Percentiles rank a stretch among this genome's conserved stretches.
Conservation (phyloP, 2,797 vertebrate genomes). For the Oophaga sylvatica region DNA sequence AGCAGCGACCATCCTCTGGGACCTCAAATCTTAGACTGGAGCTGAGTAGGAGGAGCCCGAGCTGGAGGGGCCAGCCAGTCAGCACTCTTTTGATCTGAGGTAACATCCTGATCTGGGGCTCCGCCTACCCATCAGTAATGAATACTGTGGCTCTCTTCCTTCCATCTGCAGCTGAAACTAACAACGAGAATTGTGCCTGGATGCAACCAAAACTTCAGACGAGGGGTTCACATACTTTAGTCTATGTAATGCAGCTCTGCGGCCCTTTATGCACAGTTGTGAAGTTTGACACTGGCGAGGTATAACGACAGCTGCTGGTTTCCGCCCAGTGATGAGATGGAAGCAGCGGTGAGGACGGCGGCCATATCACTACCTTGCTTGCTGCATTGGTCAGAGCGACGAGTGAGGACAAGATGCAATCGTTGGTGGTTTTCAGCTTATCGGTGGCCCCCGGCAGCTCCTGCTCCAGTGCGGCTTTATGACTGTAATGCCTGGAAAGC, state of each 20-base stretch:
- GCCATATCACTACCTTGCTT: constrained; percentile 81
- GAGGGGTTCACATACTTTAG: too few species aligned
- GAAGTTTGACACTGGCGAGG: background rate
- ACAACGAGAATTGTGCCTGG: too few species aligned
- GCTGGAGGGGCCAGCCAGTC: too few species aligned
- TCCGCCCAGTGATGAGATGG: background rate
- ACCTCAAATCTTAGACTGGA: too few species aligned
- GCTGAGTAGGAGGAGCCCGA: too few species aligned
- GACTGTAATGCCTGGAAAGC: constrained; percentile 92
- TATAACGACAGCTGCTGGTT: background rate
- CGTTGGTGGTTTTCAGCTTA: constrained; percentile 93
- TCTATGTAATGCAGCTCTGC: background rate
- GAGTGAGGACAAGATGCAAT: constrained; percentile 92
- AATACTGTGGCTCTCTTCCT: too few species aligned
- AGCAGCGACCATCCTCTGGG: too few species aligned
- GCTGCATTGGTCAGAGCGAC: constrained; percentile 86
- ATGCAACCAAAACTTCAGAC: too few species aligned
- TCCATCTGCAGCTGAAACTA: too few species aligned
- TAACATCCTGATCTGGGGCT: too few species aligned
- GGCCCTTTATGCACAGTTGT: background rate
- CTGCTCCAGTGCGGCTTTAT: constrained; percentile 89
- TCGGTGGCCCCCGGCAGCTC: constrained; percentile 91
- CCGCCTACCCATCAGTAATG: too few species aligned
- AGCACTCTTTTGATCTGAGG: too few species aligned
- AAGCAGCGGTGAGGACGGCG: background rate